Evolutionary conservation across 1,140 invertebrate species (phyloP).

Genomic region (Idris sp.): DNA sequence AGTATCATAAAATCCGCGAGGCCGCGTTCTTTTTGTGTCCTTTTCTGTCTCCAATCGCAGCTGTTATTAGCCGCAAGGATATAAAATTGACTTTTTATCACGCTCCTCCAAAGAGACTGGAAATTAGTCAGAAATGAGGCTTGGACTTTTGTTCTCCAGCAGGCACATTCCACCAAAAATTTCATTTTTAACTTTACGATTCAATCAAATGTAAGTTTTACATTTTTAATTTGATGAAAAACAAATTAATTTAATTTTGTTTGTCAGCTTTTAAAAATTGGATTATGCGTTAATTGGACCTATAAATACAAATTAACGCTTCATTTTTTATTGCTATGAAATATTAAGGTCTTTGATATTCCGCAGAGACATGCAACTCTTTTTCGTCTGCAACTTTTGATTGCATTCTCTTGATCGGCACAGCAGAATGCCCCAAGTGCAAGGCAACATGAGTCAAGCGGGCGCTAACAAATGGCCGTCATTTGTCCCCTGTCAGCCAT

Average conservation of each 20-base stretch:
- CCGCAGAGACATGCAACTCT: background rate
- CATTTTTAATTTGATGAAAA: too few species aligned
- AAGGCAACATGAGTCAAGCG: slow-evolving; percentile 50
- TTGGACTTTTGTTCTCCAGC: slow-evolving; percentile 50
- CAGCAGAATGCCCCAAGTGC: slow-evolving; percentile 5
- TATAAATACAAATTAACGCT: background rate
- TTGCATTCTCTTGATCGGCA: slow-evolving; percentile 11
- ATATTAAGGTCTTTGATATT: slow-evolving; percentile 1
- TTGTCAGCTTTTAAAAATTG: too few species aligned
- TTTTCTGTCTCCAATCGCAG: slow-evolving; percentile 34
- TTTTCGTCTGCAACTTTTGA: slow-evolving; percentile 11
- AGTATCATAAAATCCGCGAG: slow-evolving; percentile 70
- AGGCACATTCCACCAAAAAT: slow-evolving; percentile 56
- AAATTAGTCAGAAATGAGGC: slow-evolving; percentile 70
- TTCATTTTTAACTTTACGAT: too few species aligned
- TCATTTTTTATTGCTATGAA: background rate
- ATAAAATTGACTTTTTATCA: slow-evolving; percentile 76
- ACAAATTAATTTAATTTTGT: too few species aligned
- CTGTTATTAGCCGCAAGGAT: slow-evolving; percentile 65
- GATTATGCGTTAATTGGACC: background rate
- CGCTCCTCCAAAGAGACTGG: slow-evolving; percentile 64
- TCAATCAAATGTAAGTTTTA: too few species aligned
- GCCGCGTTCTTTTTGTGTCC: slow-evolving; percentile 38
- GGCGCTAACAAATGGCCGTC: slow-evolving; percentile 69
- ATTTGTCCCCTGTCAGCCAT: slow-evolving; percentile 68